A percentile compares a stretch with the other conserved stretches of the same genome.
phyloP scores from a whole-genome alignment of 2,113 vertebrate species.

The Trematocara nigrifrons region DNA sequence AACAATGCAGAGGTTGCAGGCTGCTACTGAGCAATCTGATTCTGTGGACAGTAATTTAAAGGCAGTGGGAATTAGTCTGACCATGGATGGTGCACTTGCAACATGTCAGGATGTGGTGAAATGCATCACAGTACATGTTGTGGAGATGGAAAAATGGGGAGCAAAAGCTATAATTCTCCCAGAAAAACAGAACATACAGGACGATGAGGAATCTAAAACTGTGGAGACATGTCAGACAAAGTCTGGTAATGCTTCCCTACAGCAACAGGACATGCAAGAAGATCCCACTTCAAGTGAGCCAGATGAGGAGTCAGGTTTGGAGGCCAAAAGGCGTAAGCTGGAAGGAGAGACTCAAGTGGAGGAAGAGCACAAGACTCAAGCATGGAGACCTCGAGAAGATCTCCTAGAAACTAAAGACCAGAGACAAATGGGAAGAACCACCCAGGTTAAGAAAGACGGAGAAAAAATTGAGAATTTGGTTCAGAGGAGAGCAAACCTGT shows the following conservation, averaged over 20 bases:
- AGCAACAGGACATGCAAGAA: background rate
- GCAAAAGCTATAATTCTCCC: background rate
- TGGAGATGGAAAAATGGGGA: background rate
- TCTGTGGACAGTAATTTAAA: conserved; percentile 38
- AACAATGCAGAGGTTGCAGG: conserved; percentile 47
- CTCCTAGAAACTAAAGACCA: background rate
- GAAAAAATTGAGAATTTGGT: conserved; percentile 39
- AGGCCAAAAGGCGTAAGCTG: background rate
- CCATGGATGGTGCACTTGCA: conserved; percentile 6
- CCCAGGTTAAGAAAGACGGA: background rate
- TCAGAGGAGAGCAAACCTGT: conserved; percentile 65
- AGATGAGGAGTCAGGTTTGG: background rate
- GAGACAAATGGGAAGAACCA: background rate
- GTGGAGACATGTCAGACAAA: background rate
- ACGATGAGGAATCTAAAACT: background rate
- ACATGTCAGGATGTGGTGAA: conserved; percentile 47
- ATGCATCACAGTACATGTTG: background rate
- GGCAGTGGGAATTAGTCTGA: conserved; percentile 44
- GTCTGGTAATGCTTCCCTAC: background rate
- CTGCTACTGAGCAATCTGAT: conserved; percentile 15
- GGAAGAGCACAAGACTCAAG: background rate
- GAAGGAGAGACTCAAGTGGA: background rate
- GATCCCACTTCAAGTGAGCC: background rate
- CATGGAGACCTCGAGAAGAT: background rate
- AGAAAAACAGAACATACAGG: background rate